phyloP scores from a whole-genome alignment of 2,888 invertebrate species.

The Spilosoma lubricipeda region DNA sequence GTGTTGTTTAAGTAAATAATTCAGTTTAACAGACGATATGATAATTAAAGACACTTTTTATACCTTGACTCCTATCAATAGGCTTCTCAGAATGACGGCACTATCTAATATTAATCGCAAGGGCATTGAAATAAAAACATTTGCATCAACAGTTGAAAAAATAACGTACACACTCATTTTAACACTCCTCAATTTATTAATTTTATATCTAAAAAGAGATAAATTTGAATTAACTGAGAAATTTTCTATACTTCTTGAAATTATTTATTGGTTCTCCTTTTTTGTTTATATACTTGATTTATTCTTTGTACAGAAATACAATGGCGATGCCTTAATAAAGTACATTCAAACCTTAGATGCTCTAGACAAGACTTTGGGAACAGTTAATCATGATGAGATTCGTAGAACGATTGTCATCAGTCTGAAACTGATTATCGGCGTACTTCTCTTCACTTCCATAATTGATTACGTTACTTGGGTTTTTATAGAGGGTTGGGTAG shows the following conservation, averaged over 20 bases:
- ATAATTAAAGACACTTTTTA: background rate
- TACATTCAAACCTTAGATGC: constrained; percentile 20
- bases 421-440: constrained; percentile 15
- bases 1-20: too few relatives aligned
- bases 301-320: constrained; percentile 38
- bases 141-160: constrained; percentile 17
- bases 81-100: constrained; percentile 23
- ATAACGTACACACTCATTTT: constrained; percentile 17
- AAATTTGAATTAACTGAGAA: background rate
- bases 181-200: constrained; percentile 15
- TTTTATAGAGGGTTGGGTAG: constrained; percentile 19
- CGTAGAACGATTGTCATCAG: constrained; percentile 20
- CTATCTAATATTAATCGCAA: constrained; percentile 34
- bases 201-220: constrained; percentile 21
- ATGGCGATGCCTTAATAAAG: constrained; percentile 16
- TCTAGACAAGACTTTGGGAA: too few relatives aligned
- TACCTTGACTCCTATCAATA: constrained; percentile 7
- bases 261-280: constrained; percentile 39
- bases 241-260: constrained; percentile 34
- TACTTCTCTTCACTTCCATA: constrained; percentile 7
- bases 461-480: constrained; percentile 38
- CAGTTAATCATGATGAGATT: constrained; percentile 18
- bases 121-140: constrained; percentile 10
- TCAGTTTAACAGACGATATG: background rate
- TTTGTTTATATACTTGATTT: constrained; percentile 45